Conservation (phyloP, 2,113 vertebrate species). For the human region GRCh38 chr2:122034001-122034500, state of each 20-base stretch:
- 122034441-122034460: neutral
- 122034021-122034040: slow-evolving; percentile 21
- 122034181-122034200: neutral
- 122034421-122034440: neutral
- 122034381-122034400: neutral
- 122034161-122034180: neutral
- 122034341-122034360: neutral
- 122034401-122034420: neutral
- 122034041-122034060: neutral
- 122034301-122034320: neutral
- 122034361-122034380: neutral
- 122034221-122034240: neutral
- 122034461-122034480: neutral
- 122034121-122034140: neutral
- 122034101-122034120: neutral
- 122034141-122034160: neutral
- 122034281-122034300: neutral
- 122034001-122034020: slow-evolving; percentile 23
- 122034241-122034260: neutral
- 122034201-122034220: neutral
- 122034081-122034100: neutral
- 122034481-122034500: neutral
- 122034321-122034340: neutral
- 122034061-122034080: neutral
- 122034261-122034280: neutral